A percentile compares a stretch with the other conserved stretches of the same genome.
These are phyloP conservation scores for Hyphantria cunea DNA, from an alignment of 1,140 invertebrate species.

Conservation along the genomic window DNA sequence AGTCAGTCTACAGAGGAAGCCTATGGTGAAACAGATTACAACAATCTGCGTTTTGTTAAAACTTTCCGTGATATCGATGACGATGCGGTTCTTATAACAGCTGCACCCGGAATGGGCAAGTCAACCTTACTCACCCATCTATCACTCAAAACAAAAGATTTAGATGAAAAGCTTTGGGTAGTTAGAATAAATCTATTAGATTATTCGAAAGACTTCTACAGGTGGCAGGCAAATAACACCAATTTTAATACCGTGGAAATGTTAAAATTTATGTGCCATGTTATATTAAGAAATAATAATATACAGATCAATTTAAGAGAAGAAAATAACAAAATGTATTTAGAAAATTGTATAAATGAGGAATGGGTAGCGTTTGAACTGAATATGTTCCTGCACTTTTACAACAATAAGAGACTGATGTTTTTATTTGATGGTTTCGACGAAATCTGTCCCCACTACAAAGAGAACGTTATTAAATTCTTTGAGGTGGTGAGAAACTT, in stretches of 20 bases:
- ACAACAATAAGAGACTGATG: neutral
- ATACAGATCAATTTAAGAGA: neutral
- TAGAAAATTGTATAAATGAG: neutral
- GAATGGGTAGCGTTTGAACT: constrained; percentile 6
- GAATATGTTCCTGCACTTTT: constrained; percentile 15
- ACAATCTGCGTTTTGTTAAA: neutral
- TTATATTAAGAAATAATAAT: constrained; percentile 5
- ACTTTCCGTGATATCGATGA: constrained; percentile 4
- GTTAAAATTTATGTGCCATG: constrained; percentile 8
- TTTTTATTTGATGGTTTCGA: constrained; percentile 12
- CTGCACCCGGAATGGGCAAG: constrained; percentile 20
- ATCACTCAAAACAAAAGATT: constrained; percentile 11
- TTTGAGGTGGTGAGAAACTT: neutral
- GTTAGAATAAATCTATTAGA: constrained; percentile 17
- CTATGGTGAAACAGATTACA: neutral
- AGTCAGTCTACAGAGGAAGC: neutral
- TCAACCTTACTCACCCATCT: constrained; percentile 24
- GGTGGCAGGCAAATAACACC: constrained; percentile 4
- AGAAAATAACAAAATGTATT: neutral
- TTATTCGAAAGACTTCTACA: constrained; percentile 1
- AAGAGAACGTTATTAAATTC: constrained; percentile 5
- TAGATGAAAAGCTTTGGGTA: constrained; percentile 1
- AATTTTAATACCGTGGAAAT: constrained; percentile 7
- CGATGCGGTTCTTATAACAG: constrained; percentile 1
- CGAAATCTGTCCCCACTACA: constrained; percentile 22